These are phyloP conservation scores for Yponomeuta malinellus DNA, from an alignment of 2,888 invertebrate species.

Conservation along the genomic window DNA sequence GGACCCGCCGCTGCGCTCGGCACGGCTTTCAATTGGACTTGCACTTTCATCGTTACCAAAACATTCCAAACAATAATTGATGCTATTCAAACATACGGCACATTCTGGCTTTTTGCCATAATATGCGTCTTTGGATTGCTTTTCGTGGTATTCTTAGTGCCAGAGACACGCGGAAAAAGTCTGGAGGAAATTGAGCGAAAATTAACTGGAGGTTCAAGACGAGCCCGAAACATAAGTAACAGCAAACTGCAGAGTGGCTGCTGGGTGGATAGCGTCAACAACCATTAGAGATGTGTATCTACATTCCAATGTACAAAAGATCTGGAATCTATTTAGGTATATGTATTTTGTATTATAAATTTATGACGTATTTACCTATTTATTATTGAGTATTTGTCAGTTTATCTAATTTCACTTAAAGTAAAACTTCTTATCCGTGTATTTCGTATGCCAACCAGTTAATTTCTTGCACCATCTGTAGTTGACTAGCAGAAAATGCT, in stretches of 20 bases:
- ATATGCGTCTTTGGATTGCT: constrained; percentile 83
- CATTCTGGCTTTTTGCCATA: constrained; percentile 87
- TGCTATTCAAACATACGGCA: constrained; percentile 80
- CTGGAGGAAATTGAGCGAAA: constrained; percentile 94
- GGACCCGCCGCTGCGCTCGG: constrained; percentile 93
- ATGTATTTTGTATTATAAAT: no score
- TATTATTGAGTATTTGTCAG: no score
- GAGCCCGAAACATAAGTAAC: constrained; percentile 39
- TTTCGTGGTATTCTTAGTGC: constrained; percentile 89
- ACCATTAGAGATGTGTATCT: constrained; percentile 18
- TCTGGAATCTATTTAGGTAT: background rate
- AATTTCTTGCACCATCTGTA: no score
- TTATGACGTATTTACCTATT: no score
- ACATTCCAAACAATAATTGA: constrained; percentile 82
- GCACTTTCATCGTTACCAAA: constrained; percentile 92
- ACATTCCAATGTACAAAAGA: constrained; percentile 45
- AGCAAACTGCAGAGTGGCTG: constrained; percentile 50
- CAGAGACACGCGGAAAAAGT: constrained; percentile 94
- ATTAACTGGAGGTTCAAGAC: constrained; percentile 78
- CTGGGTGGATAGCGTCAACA: background rate
- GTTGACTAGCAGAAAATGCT: no score
- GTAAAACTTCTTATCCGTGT: no score
- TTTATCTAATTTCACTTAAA: no score
- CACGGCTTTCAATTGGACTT: constrained; percentile 93
- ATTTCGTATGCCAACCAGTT: no score